Evolutionary conservation across 2,797 vertebrate species (phyloP).

Genomic region (Tragopan temminckii): DNA sequence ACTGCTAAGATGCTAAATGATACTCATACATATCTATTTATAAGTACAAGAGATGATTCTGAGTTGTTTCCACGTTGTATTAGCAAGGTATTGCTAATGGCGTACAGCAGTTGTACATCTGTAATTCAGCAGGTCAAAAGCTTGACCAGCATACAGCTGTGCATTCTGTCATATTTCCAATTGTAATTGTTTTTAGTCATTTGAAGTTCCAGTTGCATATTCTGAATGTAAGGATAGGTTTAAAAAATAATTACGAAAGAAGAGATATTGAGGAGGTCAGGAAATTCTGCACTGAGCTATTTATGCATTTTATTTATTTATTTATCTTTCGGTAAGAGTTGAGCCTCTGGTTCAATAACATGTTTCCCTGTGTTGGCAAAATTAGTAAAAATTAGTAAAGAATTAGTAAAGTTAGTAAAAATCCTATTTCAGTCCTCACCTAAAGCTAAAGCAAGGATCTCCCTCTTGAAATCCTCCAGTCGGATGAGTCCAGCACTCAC

Average conservation of each 20-base stretch:
- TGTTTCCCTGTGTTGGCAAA: background rate
- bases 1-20: background rate
- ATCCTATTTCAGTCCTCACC: background rate
- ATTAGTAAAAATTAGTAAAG: background rate
- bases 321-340: background rate
- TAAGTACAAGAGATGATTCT: background rate
- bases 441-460: background rate
- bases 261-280: background rate
- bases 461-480: background rate
- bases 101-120: background rate
- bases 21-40: background rate
- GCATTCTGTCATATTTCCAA: background rate
- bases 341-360: background rate
- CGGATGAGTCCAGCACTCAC: fast-evolving
- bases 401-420: background rate
- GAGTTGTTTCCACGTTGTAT: background rate
- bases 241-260: background rate
- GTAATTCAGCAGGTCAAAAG: background rate
- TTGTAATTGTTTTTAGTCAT: background rate
- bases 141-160: background rate
- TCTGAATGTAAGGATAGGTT: background rate
- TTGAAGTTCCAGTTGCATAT: background rate
- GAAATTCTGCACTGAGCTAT: constrained; percentile 23
- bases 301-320: constrained; percentile 38
- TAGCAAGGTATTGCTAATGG: background rate